These are phyloP conservation scores for Tenthredo distinguenda DNA, from an alignment of 2,888 invertebrate species.

Conservation along the genomic window DNA sequence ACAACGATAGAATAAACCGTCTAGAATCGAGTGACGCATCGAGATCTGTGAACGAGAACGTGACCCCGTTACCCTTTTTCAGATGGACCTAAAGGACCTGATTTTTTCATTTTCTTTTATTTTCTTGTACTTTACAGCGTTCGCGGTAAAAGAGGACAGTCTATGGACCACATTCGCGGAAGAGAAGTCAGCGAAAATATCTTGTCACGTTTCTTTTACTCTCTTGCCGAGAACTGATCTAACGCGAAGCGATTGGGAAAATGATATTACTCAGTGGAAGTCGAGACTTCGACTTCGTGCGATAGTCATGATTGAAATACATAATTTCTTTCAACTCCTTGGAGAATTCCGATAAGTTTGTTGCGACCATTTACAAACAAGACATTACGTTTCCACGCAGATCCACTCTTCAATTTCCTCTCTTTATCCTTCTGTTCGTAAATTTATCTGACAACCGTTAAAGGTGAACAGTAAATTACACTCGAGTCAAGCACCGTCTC, in stretches of 20 bases:
- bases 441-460: constrained; percentile 60
- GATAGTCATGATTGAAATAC: too few species aligned
- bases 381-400: background rate
- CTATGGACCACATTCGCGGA: background rate
- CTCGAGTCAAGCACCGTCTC: background rate
- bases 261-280: background rate
- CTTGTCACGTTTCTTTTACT: background rate
- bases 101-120: background rate
- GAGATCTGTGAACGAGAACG: constrained; percentile 17
- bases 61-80: constrained; percentile 23
- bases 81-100: background rate
- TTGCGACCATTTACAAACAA: background rate
- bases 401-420: background rate
- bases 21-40: background rate
- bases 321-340: too few species aligned
- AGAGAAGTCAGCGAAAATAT: background rate
- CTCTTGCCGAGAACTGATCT: background rate
- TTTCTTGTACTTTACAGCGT: background rate
- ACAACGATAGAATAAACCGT: constrained; percentile 5
- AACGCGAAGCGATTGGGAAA: background rate
- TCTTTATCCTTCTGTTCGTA: constrained; percentile 18
- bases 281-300: background rate
- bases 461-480: constrained; percentile 60
- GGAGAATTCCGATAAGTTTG: background rate
- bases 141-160: background rate